These are phyloP conservation scores for Staurois parvus DNA, from an alignment of 2,797 vertebrate species.

Conservation along the genomic window DNA sequence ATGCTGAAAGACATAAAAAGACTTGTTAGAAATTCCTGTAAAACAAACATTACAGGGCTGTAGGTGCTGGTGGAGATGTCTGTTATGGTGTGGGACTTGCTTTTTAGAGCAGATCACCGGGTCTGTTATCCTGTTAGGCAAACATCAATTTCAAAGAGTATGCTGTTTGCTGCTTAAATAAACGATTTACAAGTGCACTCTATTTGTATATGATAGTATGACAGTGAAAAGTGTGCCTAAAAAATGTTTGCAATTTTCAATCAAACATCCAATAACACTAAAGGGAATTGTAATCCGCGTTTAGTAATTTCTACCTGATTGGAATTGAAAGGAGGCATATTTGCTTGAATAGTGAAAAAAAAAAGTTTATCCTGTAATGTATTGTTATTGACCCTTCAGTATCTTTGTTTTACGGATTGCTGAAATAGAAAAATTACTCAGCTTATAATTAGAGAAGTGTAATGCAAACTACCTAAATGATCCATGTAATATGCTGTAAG, in stretches of 20 bases:
- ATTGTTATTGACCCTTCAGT: not conserved
- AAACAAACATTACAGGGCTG: conserved; percentile 25
- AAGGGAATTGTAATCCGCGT: not conserved
- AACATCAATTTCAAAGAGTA: conserved; percentile 41
- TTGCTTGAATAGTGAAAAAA: not conserved
- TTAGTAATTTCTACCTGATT: too few species aligned
- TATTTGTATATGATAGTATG: not conserved
- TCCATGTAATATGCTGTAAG: not conserved
- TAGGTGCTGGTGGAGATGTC: conserved; percentile 46
- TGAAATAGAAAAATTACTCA: not conserved
- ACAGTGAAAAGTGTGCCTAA: not conserved
- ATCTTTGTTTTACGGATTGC: not conserved
- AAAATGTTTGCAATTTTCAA: too few species aligned
- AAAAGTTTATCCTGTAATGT: not conserved
- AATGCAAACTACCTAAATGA: not conserved
- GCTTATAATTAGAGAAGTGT: not conserved
- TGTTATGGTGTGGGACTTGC: conserved; percentile 45
- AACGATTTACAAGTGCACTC: conserved; percentile 39
- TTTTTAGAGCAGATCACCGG: conserved; percentile 31
- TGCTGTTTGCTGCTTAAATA: conserved; percentile 40
- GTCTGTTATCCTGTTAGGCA: conserved; percentile 42
- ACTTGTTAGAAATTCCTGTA: conserved; percentile 23
- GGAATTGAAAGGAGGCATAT: not conserved
- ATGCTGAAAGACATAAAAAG: not conserved
- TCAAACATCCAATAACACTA: not conserved